Percentiles rank a stretch among this genome's conserved stretches.
Evolutionary conservation across 1,140 invertebrate genomes (phyloP).

Genomic region (Protaetia brevitarsis): DNA sequence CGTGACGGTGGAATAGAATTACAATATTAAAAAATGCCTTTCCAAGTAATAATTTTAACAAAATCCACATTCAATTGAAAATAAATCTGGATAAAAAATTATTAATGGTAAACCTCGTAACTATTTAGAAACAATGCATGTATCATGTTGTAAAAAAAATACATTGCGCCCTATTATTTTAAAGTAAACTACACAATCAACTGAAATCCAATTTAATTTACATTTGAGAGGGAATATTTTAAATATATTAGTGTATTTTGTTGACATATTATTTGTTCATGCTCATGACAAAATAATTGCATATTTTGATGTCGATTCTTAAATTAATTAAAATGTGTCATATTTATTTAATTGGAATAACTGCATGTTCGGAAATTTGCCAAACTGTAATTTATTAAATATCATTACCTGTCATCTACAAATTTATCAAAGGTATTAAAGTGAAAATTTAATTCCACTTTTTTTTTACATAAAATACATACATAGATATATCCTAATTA

Average conservation of each 20-base stretch:
- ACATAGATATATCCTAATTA: too few species aligned
- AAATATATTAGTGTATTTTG: conserved; percentile 4
- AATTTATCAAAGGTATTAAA: too few species aligned
- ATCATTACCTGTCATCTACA: too few species aligned
- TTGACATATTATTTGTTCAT: conserved; percentile 6
- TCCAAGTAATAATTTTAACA: conserved; percentile 5
- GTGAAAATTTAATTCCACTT: too few species aligned
- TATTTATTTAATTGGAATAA: too few species aligned
- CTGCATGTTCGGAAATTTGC: too few species aligned
- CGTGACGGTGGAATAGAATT: neutral
- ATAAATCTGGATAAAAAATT: neutral
- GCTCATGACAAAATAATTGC: neutral
- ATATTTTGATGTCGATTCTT: neutral
- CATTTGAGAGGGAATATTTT: neutral
- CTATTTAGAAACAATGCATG: neutral
- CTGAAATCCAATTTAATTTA: conserved; percentile 5
- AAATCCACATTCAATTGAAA: neutral
- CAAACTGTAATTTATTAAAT: too few species aligned
- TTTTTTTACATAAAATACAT: too few species aligned
- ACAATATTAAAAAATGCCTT: neutral
- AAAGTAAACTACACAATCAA: conserved; percentile 10
- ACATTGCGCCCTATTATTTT: neutral
- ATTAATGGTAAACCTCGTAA: neutral
- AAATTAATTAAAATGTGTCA: neutral
- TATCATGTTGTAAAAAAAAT: neutral